phyloP scores from a whole-genome alignment of 2,797 vertebrate species.

The Neoniphon sammara region DNA sequence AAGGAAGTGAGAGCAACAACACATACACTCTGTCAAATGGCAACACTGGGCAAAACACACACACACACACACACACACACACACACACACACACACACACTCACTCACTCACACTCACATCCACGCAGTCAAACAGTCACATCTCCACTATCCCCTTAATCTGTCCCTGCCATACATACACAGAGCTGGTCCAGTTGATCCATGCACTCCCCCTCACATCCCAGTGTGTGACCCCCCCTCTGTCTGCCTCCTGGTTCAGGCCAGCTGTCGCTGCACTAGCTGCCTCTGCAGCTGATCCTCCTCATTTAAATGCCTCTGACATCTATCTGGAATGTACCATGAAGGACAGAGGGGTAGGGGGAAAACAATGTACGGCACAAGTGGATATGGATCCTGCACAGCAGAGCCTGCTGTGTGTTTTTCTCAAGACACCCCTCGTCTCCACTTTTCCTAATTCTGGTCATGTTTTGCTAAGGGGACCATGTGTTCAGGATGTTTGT shows the following conservation, averaged over 20 bases:
- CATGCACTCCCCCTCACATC: conserved; percentile 76
- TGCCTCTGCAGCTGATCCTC: conserved; percentile 81
- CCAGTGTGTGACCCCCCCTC: conserved; percentile 70
- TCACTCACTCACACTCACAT: conserved; percentile 12
- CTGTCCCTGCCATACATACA: conserved; percentile 79
- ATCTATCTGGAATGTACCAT: conserved; percentile 83
- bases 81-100: conserved; percentile 38
- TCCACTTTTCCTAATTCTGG: not conserved
- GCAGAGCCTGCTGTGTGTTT: conserved; percentile 31
- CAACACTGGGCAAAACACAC: conserved; percentile 46
- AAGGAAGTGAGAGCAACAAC: conserved; percentile 57
- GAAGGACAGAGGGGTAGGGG: conserved; percentile 59
- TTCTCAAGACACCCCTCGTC: conserved; percentile 35
- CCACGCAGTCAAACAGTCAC: conserved; percentile 43
- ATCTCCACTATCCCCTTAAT: conserved; percentile 51
- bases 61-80: conserved; percentile 20
- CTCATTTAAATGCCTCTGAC: conserved; percentile 85
- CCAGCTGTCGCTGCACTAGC: conserved; percentile 82
- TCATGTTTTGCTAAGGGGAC: conserved; percentile 70
- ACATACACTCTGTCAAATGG: conserved; percentile 49
- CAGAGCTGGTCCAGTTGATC: conserved; percentile 76
- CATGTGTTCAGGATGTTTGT: conserved; percentile 72
- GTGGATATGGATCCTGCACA: conserved; percentile 33
- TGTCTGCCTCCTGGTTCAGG: conserved; percentile 78
- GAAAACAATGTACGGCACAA: conserved; percentile 44